These are phyloP conservation scores for Stramonita haemastoma DNA, from an alignment of 2,888 invertebrate genomes.

Conservation along the genomic window DNA sequence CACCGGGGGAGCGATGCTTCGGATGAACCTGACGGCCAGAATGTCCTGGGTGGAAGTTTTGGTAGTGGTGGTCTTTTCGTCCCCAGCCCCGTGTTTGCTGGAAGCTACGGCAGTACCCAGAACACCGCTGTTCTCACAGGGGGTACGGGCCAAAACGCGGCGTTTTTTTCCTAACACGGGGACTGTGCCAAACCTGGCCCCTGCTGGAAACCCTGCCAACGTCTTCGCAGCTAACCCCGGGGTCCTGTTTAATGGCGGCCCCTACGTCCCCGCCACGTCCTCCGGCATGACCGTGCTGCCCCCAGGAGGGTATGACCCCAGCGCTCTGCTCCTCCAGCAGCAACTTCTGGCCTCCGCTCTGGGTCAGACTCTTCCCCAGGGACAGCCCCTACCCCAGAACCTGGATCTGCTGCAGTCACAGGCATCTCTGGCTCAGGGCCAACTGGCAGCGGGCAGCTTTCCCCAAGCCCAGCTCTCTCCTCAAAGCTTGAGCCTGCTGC, in stretches of 20 bases:
- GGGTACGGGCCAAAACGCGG: neutral
- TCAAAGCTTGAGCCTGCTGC: neutral
- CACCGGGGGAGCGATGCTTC: neutral
- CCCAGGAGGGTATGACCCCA: neutral
- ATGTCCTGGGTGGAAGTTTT: neutral
- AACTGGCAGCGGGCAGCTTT: no score
- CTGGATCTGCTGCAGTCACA: neutral
- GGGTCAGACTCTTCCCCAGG: neutral
- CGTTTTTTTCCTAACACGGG: neutral
- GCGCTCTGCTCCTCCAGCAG: neutral
- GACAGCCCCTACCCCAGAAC: neutral
- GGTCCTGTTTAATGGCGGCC: neutral
- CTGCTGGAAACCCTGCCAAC: neutral
- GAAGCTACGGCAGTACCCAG: neutral
- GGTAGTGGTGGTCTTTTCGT: neutral
- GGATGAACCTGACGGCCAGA: neutral
- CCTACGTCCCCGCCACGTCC: constrained; percentile 1
- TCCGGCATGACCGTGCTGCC: constrained; percentile 23
- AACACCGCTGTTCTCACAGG: neutral
- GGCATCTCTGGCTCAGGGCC: neutral
- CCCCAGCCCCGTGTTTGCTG: neutral
- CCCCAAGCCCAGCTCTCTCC: neutral
- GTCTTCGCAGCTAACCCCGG: neutral
- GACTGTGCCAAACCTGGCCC: neutral
- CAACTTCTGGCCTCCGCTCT: constrained; percentile 28